Conservation (phyloP, 1,140 invertebrate species). For the Aphidius gifuensis region DNA sequence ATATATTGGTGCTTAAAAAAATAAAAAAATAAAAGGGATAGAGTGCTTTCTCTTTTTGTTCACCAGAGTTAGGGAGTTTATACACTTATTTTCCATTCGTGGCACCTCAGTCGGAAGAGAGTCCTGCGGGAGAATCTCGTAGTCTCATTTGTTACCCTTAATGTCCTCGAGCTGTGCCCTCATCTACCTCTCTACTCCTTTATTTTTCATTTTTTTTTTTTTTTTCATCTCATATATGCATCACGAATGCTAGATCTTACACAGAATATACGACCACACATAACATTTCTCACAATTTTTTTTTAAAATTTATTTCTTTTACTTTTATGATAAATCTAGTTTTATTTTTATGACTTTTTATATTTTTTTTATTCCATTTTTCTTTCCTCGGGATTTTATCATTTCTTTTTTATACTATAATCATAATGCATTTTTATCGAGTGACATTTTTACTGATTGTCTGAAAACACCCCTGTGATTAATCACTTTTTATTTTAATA, state of each 20-base stretch:
- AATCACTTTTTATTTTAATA: too few relatives aligned
- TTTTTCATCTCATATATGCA: constrained; percentile 8
- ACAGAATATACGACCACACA: constrained; percentile 10
- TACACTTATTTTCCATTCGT: constrained; percentile 50
- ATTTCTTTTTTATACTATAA: too few relatives aligned
- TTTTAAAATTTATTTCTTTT: constrained; percentile 9
- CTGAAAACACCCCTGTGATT: too few relatives aligned
- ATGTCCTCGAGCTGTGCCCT: constrained; percentile 36
- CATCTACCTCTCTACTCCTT: constrained; percentile 14
- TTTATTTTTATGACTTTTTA: too few relatives aligned
- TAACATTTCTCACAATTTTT: constrained; percentile 4
- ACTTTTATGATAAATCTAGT: not conserved
- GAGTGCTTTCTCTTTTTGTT: too few relatives aligned
- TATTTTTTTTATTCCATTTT: not conserved
- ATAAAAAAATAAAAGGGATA: constrained; percentile 28
- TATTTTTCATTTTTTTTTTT: not conserved
- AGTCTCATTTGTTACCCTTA: constrained; percentile 52
- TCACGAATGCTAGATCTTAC: constrained; percentile 27
- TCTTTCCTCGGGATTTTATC: not conserved
- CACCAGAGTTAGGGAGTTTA: constrained; percentile 21
- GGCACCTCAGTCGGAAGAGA: constrained; percentile 41
- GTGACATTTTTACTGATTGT: too few relatives aligned
- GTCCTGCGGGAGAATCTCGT: constrained; percentile 44
- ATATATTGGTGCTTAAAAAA: constrained; percentile 21
- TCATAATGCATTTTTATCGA: too few relatives aligned